Conservation (phyloP, 2,113 vertebrate species). For the Todiramphus chloris region DNA sequence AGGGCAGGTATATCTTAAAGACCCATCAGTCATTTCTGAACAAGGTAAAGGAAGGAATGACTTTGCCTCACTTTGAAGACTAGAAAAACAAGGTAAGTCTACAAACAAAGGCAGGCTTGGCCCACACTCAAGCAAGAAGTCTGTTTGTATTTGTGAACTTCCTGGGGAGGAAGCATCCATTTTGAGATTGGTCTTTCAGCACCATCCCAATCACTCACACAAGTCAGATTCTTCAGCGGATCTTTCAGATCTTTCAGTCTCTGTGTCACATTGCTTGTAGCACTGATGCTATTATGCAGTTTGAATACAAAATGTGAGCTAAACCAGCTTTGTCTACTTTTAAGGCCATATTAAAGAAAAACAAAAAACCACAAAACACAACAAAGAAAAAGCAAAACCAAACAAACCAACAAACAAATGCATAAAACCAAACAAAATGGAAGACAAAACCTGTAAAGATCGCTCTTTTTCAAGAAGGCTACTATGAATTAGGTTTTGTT, state of each 20-base stretch:
- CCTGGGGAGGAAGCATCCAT: neutral
- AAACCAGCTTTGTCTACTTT: neutral
- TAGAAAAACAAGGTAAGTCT: neutral
- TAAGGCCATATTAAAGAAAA: neutral
- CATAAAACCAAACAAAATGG: neutral
- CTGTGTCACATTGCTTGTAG: neutral
- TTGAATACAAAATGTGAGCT: neutral
- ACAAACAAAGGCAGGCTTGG: neutral
- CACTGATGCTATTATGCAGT: neutral
- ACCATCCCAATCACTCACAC: fast-evolving
- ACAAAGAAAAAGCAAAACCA: neutral
- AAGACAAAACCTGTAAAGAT: neutral
- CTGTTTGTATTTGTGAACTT: neutral
- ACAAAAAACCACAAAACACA: neutral
- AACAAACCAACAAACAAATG: too few relatives aligned
- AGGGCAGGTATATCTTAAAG: neutral
- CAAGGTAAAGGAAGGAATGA: neutral
- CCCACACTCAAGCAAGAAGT: neutral
- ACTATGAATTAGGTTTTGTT: too few relatives aligned
- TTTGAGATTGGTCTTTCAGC: neutral
- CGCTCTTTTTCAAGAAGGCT: neutral
- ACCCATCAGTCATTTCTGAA: neutral
- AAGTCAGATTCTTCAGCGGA: neutral
- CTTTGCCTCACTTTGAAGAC: neutral
- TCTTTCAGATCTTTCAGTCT: neutral